Evolutionary conservation across 2,797 vertebrate genomes (phyloP), one percentile per base, ranked within the genome.

Genomic region (Leptatherina wallacei): DNA sequence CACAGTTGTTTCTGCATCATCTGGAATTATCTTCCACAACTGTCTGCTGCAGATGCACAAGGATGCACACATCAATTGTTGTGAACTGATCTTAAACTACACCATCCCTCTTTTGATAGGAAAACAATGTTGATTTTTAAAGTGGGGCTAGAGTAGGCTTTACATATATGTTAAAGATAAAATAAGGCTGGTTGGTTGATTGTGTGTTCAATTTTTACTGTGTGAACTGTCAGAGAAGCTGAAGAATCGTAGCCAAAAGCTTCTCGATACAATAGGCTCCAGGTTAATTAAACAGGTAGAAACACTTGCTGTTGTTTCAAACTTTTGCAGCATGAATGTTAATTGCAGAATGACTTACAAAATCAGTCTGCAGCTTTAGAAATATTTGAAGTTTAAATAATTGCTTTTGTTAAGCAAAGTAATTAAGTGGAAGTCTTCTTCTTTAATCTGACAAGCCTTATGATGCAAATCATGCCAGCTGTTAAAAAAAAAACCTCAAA

Each of bases 241-340:
- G 6, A 42, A 42, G 16, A 42, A 42, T 7, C 40, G 1, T 42
- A 18, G 40, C 40, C 14, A 4, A 1, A 42, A 42, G 14, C 40
- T 42, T 42, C 40, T 6, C 1, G 4, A 42, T 42, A 14, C 40
- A 18, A 18, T 42, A 42, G 14, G 40, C 16, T 42, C 14, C 16
- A 42, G 16, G 40, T 42, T 42, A 42, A 42, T 18, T 18, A 42
- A 42, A 42, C 40, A 42, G 40, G 12, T 40, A 40, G 38, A 38
- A 3, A 40, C 3, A 40, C 5, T 2, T 42, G 40, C 5, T 47
- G 18, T 6, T 9, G 13, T 32, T 56, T 56, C 13, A 47, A n/a
- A 6, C 14, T 29, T 65, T 24, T 61, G 54, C 58, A 29, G 71
- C 68, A 4, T 66, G 73, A 72, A 71, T 73, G 56, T 63, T 75